phyloP scores from a whole-genome alignment of 53 echinoderm and acorn worm species.

The Paracentrotus lividus region DNA sequence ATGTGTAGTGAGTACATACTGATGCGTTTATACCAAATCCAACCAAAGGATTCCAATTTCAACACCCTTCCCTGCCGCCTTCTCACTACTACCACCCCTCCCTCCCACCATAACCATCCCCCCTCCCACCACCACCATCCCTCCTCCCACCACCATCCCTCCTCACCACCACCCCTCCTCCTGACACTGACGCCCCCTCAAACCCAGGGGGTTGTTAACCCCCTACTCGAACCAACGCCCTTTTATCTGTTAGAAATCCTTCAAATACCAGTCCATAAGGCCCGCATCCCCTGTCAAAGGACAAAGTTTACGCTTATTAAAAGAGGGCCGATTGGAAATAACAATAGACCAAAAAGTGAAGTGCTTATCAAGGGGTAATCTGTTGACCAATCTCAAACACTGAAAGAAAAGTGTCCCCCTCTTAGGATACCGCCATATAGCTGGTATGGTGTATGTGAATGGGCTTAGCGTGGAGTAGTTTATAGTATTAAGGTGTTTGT shows the following conservation, averaged over 20 bases:
- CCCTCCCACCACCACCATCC: background rate
- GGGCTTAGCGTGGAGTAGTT: slow-evolving; percentile 47
- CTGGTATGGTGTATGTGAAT: slow-evolving; percentile 24
- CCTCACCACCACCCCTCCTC: background rate
- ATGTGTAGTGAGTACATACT: background rate
- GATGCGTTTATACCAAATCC: background rate
- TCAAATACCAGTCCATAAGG: slow-evolving; percentile 12
- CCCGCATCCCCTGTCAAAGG: slow-evolving; percentile 40
- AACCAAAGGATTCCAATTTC: background rate
- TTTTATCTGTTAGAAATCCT: background rate
- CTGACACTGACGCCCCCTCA: too few species aligned
- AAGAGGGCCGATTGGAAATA: slow-evolving; percentile 36
- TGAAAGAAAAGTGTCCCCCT: slow-evolving; percentile 33
- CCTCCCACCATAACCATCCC: background rate
- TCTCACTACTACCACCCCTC: too few species aligned
- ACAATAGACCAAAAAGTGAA: slow-evolving; percentile 51
- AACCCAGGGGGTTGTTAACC: too few species aligned
- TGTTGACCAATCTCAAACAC: slow-evolving; percentile 61
- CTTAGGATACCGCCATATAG: slow-evolving; percentile 21
- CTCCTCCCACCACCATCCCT: too few species aligned
- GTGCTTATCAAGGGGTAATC: slow-evolving; percentile 52
- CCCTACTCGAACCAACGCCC: background rate
- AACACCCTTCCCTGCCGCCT: background rate
- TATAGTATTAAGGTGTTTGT: slow-evolving; percentile 39
- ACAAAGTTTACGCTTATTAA: slow-evolving; percentile 52